Evolutionary conservation across 2,797 vertebrate species (phyloP).

Genomic region (Spheniscus humboldti): DNA sequence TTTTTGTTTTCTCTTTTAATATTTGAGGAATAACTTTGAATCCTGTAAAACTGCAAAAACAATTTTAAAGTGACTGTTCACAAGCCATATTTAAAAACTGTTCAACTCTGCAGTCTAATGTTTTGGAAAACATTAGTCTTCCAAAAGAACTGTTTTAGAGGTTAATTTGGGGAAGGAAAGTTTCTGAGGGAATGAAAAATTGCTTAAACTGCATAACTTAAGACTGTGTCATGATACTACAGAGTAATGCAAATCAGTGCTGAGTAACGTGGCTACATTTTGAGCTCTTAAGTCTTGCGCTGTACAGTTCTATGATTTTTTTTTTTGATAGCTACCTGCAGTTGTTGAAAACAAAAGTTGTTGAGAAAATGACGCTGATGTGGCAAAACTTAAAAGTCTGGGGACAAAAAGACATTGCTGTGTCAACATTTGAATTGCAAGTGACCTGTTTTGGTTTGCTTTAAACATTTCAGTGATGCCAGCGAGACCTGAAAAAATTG

Average conservation of each 20-base stretch:
- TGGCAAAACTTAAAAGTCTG: not conserved
- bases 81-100: not conserved
- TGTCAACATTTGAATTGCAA: not conserved
- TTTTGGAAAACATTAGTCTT: conserved; percentile 3
- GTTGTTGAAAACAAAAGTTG: not conserved
- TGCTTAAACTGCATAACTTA: not conserved
- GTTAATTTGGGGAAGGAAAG: not conserved
- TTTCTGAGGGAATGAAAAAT: not conserved
- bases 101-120: not conserved
- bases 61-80: not conserved
- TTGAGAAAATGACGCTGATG: not conserved
- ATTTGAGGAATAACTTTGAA: not conserved
- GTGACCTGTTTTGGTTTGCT: not conserved
- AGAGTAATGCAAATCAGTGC: not conserved
- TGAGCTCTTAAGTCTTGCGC: not conserved
- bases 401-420: not conserved
- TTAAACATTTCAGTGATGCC: not conserved
- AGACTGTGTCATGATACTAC: not conserved
- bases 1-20: not conserved
- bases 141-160: not conserved
- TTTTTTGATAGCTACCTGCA: not conserved
- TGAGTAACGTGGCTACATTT: not conserved
- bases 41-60: not conserved
- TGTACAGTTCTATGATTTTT: not conserved
- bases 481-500: not conserved